Evolutionary conservation across 2,797 vertebrate species (phyloP).

Genomic region (Cygnus olor): DNA sequence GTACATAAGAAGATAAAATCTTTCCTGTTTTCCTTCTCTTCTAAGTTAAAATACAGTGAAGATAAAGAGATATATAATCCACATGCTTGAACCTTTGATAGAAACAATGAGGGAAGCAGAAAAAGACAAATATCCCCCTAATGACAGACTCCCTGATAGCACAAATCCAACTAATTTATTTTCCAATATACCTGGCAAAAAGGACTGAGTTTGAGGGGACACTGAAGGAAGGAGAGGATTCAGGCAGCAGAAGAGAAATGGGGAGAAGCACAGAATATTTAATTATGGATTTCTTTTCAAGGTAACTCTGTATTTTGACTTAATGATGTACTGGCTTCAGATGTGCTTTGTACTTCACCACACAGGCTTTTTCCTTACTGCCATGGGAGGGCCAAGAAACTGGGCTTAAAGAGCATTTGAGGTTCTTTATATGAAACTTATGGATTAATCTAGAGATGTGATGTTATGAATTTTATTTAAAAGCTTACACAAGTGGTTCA

Average conservation of each 20-base stretch:
- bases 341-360: neutral
- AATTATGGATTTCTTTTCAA: neutral
- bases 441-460: neutral
- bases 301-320: neutral
- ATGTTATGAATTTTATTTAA: neutral
- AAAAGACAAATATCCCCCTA: constrained; percentile 71
- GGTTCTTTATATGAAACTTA: neutral
- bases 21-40: constrained; percentile 55
- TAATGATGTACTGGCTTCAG: neutral
- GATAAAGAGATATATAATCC: constrained; percentile 66
- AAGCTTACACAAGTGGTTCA: rapidly evolving
- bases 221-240: neutral
- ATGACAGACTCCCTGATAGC: constrained; percentile 72
- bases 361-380: neutral
- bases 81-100: constrained; percentile 65
- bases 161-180: constrained; percentile 73
- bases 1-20: constrained; percentile 62
- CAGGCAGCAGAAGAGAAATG: neutral
- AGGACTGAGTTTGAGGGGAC: neutral
- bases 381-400: rapidly evolving
- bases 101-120: constrained; percentile 65
- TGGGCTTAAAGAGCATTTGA: neutral
- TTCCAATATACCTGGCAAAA: constrained; percentile 47
- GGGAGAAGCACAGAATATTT: neutral
- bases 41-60: constrained; percentile 65